A percentile compares a stretch with the other conserved stretches of the same genome.
Evolutionary conservation across 2,113 vertebrate species (phyloP).

Genomic region (Pachypanchax playfairii): DNA sequence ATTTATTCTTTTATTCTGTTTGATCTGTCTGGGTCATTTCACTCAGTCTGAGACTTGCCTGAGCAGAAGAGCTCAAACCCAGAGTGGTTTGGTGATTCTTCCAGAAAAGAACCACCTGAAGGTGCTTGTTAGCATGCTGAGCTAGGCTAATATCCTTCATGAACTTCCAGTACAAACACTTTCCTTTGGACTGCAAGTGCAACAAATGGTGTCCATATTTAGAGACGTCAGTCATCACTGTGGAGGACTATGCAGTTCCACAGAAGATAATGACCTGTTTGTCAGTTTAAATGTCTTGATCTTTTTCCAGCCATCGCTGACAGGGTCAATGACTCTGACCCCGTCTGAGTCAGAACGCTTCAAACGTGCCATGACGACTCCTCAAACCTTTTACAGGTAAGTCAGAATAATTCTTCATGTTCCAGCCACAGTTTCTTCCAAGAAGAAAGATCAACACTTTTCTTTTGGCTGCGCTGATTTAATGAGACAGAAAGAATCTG

Average conservation of each 20-base stretch:
- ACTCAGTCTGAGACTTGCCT: too few relatives aligned
- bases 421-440: constrained; percentile 9
- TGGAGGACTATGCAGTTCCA: too few relatives aligned
- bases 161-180: not conserved
- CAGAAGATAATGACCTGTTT: not conserved
- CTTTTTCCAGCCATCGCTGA: constrained; percentile 1
- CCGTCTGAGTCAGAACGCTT: constrained; percentile 5
- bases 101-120: too few relatives aligned
- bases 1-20: too few relatives aligned
- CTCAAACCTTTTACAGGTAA: constrained; percentile 15
- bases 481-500: too few relatives aligned
- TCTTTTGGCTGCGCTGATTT: not conserved
- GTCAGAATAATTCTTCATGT: constrained; percentile 32
- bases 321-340: constrained; percentile 5
- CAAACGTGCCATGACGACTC: constrained; percentile 5
- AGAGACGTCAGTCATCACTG: not conserved
- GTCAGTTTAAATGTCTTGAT: not conserved
- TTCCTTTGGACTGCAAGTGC: not conserved
- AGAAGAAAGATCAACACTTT: too few relatives aligned
- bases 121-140: not conserved
- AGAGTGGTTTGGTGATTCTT: too few relatives aligned
- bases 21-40: too few relatives aligned
- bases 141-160: not conserved
- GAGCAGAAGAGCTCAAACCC: too few relatives aligned
- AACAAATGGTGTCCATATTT: not conserved